Conservation (phyloP, 2,797 vertebrate species). For the Falco cherrug region DNA sequence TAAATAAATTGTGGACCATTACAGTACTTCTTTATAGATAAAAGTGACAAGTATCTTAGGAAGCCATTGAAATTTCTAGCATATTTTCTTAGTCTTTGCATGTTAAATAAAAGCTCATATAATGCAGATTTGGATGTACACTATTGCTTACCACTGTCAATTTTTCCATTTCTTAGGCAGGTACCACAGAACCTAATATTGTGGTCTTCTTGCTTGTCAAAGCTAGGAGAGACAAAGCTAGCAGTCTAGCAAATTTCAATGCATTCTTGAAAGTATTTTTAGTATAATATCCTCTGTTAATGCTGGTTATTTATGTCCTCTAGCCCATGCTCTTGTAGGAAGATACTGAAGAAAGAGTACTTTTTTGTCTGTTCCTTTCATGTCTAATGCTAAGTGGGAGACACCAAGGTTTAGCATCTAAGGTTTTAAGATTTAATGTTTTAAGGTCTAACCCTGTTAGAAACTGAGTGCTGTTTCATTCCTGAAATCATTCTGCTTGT, state of each 20-base stretch:
- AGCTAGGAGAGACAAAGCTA: not conserved
- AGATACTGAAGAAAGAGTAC: not conserved
- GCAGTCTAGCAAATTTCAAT: not conserved
- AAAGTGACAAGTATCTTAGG: not conserved
- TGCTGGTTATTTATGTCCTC: not conserved
- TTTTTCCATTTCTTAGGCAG: conserved; percentile 12
- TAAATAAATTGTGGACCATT: not conserved
- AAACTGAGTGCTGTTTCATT: not conserved
- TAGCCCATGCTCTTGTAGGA: not conserved
- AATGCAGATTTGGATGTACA: not conserved
- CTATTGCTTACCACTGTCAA: accelerated
- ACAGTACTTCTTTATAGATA: not conserved
- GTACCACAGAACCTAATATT: not conserved
- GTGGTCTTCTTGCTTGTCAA: not conserved
- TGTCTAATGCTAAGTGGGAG: not conserved
- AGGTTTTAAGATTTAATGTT: not conserved
- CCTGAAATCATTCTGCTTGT: not conserved
- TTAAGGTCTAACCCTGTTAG: not conserved
- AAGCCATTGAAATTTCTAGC: not conserved
- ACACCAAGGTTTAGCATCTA: not conserved
- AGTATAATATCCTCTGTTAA: not conserved
- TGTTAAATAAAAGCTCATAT: not conserved
- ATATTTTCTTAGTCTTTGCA: not conserved
- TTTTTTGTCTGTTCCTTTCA: not conserved
- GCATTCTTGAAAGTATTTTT: not conserved